Evolutionary conservation across 2,113 vertebrate species (phyloP), one percentile per base, ranked within the genome.

Genomic region (Clarias gariepinus): DNA sequence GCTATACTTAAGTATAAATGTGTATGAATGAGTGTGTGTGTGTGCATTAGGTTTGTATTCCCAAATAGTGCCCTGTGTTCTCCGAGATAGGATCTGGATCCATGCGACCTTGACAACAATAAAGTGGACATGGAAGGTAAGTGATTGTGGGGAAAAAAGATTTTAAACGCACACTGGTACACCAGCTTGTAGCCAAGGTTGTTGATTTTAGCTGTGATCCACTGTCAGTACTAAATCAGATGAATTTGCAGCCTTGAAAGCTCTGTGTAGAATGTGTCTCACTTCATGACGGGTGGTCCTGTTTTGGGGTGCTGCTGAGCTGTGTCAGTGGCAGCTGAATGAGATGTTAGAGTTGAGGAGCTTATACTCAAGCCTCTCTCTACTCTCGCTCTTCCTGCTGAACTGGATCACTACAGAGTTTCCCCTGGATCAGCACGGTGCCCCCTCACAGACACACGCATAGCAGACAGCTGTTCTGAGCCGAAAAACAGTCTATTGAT

Each of bases 401-500:
- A 74, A 58, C 61, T 61, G 69, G 71, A 87, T 83, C 83, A 86
- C 63, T 73, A 71, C 74, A 87, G 81, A 63, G 57, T 82, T 74
- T 61, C 69, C 60, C 41, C 8, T 8, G 58, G 30, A 60, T 85
- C 76, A 78, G 63, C 61, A 85, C 41, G 58, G 55, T 28, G 66
- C 58, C 21, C 41, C 60, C n/a, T 28, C n/a, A 36, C 3, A 68
- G 25, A 68, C n/a, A n/a, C 18, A 60, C 57, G 61, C 57, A 78
- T 61, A 77, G 30, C 82, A 58, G 66, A 33, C 84, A 53, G 33
- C 74, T 53, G 21, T 33, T 30, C 74, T 83, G 78, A 85, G 78
- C 74, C 33, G 7, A 86, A 86, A 58, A 33, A 82, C 82, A 85
- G 76, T 85, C 80, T 78, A 87, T 87, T 88, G 90, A 91, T 91